Evolutionary conservation across 2,797 vertebrate species (phyloP).

Genomic region (Scyliorhinus canicula): DNA sequence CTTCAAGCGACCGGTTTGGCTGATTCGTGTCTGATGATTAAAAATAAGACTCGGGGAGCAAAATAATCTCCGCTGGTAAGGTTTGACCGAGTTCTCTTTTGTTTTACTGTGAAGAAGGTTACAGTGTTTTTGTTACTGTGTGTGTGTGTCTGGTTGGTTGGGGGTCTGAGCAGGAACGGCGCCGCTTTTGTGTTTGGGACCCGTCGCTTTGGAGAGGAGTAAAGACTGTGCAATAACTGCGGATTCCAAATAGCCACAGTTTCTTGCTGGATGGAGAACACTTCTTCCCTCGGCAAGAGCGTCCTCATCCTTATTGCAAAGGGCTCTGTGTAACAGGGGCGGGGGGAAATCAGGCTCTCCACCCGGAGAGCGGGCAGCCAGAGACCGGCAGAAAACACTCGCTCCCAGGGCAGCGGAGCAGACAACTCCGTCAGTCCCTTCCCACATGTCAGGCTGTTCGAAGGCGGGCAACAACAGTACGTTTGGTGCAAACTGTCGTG

Average conservation of each 20-base stretch:
- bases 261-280: background rate
- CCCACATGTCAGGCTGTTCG: too few species aligned
- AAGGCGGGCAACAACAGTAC: background rate
- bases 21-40: background rate
- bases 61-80: background rate
- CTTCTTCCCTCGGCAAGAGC: background rate
- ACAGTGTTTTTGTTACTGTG: background rate
- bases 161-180: too few species aligned
- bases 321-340: background rate
- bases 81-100: background rate
- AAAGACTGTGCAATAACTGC: background rate
- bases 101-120: background rate
- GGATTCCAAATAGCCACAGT: background rate
- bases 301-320: background rate
- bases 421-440: background rate
- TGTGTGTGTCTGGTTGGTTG: too few species aligned
- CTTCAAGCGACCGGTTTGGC: background rate
- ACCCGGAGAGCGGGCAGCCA: too few species aligned
- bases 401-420: background rate
- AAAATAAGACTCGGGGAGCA: background rate
- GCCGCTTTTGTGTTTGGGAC: background rate
- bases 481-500: background rate
- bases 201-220: background rate
- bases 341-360: too few species aligned
- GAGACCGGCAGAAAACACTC: too few species aligned